Base-by-base conservation (phyloP, 2,113 vertebrate genomes). In the Lasiurus borealis region DNA sequence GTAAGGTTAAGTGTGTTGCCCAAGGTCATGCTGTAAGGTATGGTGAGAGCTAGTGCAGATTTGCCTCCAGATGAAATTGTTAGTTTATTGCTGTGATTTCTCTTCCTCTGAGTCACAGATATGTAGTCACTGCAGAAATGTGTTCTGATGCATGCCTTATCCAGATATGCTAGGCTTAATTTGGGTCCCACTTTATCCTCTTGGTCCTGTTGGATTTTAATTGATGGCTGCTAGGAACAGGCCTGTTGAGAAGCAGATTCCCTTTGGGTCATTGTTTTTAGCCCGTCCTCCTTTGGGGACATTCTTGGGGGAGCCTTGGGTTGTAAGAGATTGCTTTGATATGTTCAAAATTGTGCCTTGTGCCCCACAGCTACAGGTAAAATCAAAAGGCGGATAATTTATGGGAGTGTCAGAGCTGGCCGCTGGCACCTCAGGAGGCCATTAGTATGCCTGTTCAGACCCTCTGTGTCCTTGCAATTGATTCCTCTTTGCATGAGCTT, bases 371-470 rank as follows among this genome's bases (percentile, higher is more conserved):
- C 96, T 97, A 97, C 97, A 97, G 97, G 97, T 97, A 97, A 96
- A 97, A 97, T 97, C 97, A 97, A 96, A 97, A 97, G 95, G 92
- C 95, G 15, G 96, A 97, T 97, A 97, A 97, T 97, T 97, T 97
- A 97, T 97, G 97, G 97, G 95, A 97, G 97, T 97, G 97, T 97
- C 97, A 97, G 87, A 97, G 95, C 96, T 96, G 96, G 97, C 97
- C 93, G 93, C 97, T 96, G 97, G 96, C 97, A 97, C 96, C 95
- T 97, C 82, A 93, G 92, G 96, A 97, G 94, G 94, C 97, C 96
- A 97, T 97, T 97, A 97, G 97, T 97, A 97, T 97, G 97, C 97
- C 96, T 97, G 95, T 97, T 97, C 97, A 97, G 97, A 96, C 90
- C 97, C 96, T 97, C 96, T 95, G 95, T 97, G 97, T 97, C 97